Conservation (phyloP, 2,113 vertebrate genomes). For the Actenoides hombroni region DNA sequence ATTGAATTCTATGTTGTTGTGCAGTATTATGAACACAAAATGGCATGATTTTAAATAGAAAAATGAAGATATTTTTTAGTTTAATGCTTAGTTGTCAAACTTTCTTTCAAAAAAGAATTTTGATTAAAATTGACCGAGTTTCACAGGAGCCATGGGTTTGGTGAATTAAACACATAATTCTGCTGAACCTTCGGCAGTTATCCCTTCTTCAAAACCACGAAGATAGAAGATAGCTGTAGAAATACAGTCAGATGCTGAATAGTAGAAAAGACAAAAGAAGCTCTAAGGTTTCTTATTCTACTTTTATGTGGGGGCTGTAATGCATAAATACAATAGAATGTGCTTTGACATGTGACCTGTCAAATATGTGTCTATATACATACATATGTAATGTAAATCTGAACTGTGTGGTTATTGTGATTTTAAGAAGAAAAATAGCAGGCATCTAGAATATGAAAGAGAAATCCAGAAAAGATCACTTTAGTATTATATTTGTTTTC, state of each 20-base stretch:
- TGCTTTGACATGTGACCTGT: background rate
- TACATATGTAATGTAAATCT: background rate
- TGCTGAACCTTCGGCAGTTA: background rate
- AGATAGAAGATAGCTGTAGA: background rate
- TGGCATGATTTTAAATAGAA: background rate
- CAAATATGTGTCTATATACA: background rate
- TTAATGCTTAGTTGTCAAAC: background rate
- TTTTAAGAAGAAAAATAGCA: background rate
- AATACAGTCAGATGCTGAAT: background rate
- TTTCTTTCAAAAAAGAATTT: background rate
- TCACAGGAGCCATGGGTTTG: background rate
- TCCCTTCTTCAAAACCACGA: background rate
- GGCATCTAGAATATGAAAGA: background rate
- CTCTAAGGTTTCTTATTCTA: background rate
- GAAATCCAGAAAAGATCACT: background rate
- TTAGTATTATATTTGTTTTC: background rate
- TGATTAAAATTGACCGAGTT: background rate
- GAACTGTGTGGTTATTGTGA: background rate
- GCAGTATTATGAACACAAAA: background rate
- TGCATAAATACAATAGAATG: background rate
- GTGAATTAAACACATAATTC: background rate
- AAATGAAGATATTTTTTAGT: background rate
- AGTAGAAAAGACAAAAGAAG: background rate
- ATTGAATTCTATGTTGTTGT: background rate
- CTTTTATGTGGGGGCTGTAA: background rate